Percentiles rank a stretch among this genome's conserved stretches.
phyloP scores from a whole-genome alignment of 2,113 vertebrate genomes.

The Sturnira hondurensis region DNA sequence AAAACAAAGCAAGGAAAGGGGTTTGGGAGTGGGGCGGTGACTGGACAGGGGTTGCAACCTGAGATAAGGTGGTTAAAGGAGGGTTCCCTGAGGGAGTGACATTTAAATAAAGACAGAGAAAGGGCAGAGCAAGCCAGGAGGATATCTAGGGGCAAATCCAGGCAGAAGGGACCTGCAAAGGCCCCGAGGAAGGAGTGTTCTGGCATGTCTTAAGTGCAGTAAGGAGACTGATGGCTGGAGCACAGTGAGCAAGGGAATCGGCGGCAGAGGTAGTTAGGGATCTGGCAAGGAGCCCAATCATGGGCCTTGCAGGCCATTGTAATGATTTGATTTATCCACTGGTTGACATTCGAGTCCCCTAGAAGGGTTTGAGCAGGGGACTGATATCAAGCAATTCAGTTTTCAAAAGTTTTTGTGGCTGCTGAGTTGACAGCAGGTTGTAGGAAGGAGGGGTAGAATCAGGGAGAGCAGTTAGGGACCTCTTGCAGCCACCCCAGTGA shows the following conservation, averaged over 20 bases:
- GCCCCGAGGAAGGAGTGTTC: not conserved
- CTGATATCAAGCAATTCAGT: not conserved
- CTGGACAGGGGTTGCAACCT: not conserved
- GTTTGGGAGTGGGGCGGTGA: no score
- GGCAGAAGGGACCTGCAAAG: not conserved
- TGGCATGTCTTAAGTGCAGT: not conserved
- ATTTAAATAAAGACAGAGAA: not conserved
- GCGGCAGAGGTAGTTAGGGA: not conserved
- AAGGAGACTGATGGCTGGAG: not conserved
- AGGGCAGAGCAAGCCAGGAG: not conserved
- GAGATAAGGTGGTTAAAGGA: not conserved
- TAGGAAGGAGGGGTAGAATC: not conserved
- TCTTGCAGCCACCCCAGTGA: not conserved
- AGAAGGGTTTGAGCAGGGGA: not conserved
- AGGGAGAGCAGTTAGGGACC: not conserved
- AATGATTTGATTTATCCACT: not conserved
- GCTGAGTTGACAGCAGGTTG: not conserved
- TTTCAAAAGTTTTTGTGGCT: not conserved
- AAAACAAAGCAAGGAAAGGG: not conserved
- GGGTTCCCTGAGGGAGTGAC: not conserved
- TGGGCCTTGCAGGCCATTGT: not conserved
- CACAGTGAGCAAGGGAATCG: not conserved
- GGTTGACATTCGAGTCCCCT: not conserved
- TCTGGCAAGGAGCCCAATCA: not conserved
- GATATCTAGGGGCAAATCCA: not conserved